Conservation (phyloP, 2,797 vertebrate genomes). For the Allobates femoralis region DNA sequence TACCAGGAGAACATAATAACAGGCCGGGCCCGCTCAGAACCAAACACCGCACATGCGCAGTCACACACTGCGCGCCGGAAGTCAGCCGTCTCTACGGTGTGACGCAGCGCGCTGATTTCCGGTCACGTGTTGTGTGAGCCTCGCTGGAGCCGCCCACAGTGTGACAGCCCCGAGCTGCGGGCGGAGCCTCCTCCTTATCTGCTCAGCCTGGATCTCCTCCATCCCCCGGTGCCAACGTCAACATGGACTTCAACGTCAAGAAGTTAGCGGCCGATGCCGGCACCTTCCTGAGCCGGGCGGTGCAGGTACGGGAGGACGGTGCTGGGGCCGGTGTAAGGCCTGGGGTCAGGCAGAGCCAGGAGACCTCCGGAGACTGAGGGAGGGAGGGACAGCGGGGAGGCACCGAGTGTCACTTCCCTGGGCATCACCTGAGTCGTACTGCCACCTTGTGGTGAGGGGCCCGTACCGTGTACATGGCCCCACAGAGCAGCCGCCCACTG, state of each 20-base stretch:
- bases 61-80: too few relatives aligned
- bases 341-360: neutral
- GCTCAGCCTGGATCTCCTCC: neutral
- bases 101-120: conserved; percentile 9
- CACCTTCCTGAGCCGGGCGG: conserved; percentile 89
- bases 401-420: too few relatives aligned
- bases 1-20: too few relatives aligned
- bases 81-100: conserved; percentile 34
- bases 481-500: too few relatives aligned
- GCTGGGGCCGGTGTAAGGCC: neutral
- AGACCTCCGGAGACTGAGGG: too few relatives aligned
- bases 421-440: too few relatives aligned
- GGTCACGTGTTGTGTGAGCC: neutral
- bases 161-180: conserved; percentile 40
- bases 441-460: too few relatives aligned
- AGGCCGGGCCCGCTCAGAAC: too few relatives aligned
- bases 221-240: conserved; percentile 48
- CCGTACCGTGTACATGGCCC: too few relatives aligned
- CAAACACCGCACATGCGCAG: neutral
- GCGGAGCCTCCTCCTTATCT: conserved; percentile 9
- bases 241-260: conserved; percentile 93
- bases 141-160: conserved; percentile 15
- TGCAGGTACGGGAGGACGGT: conserved; percentile 80
- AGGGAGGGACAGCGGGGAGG: too few relatives aligned
- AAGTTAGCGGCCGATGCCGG: conserved; percentile 89